Conservation (phyloP, 2,888 invertebrate species). For the Nebria salina region DNA sequence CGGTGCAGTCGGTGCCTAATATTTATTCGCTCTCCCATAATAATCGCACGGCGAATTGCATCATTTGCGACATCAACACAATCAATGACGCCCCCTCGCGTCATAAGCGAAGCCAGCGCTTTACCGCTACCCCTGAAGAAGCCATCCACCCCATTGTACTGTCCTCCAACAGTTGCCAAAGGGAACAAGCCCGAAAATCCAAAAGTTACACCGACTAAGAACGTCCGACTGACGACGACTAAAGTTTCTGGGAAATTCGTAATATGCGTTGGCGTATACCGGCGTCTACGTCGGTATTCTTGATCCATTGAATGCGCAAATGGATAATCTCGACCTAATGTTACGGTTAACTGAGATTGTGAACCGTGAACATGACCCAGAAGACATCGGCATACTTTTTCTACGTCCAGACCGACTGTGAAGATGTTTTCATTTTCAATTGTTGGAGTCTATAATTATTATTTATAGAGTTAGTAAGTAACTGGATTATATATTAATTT, state of each 20-base stretch:
- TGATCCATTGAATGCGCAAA: conserved; percentile 8
- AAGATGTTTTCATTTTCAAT: conserved; percentile 50
- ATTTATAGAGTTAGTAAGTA: no score
- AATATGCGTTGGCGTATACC: conserved; percentile 17
- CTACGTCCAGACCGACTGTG: conserved; percentile 56
- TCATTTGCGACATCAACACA: conserved; percentile 74
- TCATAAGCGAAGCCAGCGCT: conserved; percentile 73
- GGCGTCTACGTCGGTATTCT: conserved; percentile 27
- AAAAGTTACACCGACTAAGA: conserved; percentile 71
- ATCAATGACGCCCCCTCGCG: conserved; percentile 67
- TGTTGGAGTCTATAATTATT: conserved; percentile 6
- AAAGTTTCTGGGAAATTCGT: conserved; percentile 64
- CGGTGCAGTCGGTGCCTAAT: conserved; percentile 76
- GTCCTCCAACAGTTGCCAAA: conserved; percentile 60
- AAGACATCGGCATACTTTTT: conserved; percentile 61
- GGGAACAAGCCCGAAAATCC: conserved; percentile 75
- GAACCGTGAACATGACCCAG: conserved; percentile 59
- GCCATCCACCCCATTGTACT: conserved; percentile 73
- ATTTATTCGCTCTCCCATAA: conserved; percentile 69
- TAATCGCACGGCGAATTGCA: conserved; percentile 70
- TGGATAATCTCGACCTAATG: conserved; percentile 3
- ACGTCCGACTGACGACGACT: conserved; percentile 66
- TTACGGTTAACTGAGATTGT: conserved; percentile 3
- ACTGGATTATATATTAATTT: not conserved
- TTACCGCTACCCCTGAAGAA: conserved; percentile 76